These are phyloP conservation scores for Drosophila serrata DNA, from an alignment of 1,140 invertebrate species.

Conservation along the genomic window DNA sequence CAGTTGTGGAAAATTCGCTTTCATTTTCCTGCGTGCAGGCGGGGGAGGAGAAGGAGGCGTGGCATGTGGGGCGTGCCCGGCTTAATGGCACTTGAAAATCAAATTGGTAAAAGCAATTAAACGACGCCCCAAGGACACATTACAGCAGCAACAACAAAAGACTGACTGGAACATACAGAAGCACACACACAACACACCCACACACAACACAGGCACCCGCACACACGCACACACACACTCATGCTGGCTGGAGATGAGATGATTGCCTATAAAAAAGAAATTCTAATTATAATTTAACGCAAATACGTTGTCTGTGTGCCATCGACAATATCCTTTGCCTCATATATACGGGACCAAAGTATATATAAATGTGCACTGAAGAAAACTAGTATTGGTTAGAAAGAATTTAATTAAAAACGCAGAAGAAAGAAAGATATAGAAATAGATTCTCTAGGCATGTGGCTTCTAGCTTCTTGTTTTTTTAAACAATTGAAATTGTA, in stretches of 20 bases:
- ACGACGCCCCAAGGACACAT: conserved; percentile 85
- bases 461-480: neutral
- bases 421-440: no score
- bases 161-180: conserved; percentile 12
- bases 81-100: conserved; percentile 85
- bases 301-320: conserved; percentile 75
- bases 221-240: conserved; percentile 40
- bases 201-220: conserved; percentile 25
- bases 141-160: conserved; percentile 69
- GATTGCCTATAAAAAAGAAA: conserved; percentile 84
- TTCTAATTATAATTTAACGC: conserved; percentile 84
- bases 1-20: conserved; percentile 47
- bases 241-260: conserved; percentile 41
- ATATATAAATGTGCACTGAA: conserved; percentile 20
- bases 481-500: neutral
- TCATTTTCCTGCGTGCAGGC: conserved; percentile 52
- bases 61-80: conserved; percentile 61
- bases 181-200: conserved; percentile 20
- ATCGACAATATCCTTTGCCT: conserved; percentile 56
- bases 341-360: conserved; percentile 15
- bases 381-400: neutral
- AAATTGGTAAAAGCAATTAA: conserved; percentile 85
- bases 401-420: neutral
- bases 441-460: no score
- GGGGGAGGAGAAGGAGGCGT: neutral